Evolutionary conservation across 2,888 invertebrate species (phyloP).

Genomic region (Ectropis crepuscularia): DNA sequence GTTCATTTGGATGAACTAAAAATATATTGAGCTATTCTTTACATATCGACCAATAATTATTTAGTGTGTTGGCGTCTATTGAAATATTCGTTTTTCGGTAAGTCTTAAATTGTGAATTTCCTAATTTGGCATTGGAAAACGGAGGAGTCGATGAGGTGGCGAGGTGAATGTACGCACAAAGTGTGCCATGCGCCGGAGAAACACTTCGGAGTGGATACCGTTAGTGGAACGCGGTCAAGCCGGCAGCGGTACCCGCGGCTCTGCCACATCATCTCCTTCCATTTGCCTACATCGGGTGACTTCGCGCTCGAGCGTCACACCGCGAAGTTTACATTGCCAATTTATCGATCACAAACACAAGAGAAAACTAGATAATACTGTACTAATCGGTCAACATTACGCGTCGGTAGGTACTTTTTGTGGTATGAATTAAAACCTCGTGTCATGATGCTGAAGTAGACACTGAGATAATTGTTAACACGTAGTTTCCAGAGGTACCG

Average conservation of each 20-base stretch:
- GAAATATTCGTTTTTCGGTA: too few relatives aligned
- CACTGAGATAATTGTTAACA: slow-evolving; percentile 3
- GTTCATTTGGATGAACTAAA: too few relatives aligned
- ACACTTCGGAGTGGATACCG: slow-evolving; percentile 82
- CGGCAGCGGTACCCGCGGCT: slow-evolving; percentile 66
- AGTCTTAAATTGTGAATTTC: slow-evolving; percentile 4
- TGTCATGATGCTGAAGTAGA: not conserved
- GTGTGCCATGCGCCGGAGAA: slow-evolving; percentile 82
- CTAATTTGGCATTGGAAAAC: slow-evolving; percentile 36
- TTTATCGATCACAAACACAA: not conserved
- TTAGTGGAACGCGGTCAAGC: slow-evolving; percentile 84
- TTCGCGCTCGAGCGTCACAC: not conserved
- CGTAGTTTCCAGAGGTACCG: slow-evolving; percentile 46
- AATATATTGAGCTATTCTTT: too few relatives aligned
- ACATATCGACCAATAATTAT: too few relatives aligned
- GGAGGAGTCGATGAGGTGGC: slow-evolving; percentile 67
- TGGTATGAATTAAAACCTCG: slow-evolving; percentile 1
- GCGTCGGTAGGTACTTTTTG: not conserved
- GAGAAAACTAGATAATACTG: not conserved
- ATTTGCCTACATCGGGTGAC: slow-evolving; percentile 35
- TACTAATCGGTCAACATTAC: not conserved
- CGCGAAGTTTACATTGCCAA: slow-evolving; percentile 1
- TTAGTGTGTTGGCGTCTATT: too few relatives aligned
- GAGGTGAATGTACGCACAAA: slow-evolving; percentile 83
- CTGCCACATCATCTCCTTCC: slow-evolving; percentile 58